Evolutionary conservation across 2,888 invertebrate species (phyloP).

Genomic region (Lobophora halterata): DNA sequence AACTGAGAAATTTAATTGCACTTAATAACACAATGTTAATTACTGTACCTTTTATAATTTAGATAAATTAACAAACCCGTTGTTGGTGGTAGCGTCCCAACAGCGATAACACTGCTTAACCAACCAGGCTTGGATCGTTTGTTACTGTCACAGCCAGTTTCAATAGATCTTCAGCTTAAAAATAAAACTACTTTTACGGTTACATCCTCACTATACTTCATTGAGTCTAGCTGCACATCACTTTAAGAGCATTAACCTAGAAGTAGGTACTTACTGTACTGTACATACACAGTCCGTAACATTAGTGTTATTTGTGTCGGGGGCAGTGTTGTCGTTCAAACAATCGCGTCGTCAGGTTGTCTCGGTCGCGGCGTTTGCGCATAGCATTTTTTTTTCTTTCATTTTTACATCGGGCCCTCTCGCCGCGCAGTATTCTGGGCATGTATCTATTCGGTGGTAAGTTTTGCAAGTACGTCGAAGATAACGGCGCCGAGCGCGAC

Average conservation of each 20-base stretch:
- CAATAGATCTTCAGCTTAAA: constrained; percentile 25
- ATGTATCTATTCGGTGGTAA: constrained; percentile 99
- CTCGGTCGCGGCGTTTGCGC: constrained; percentile 74
- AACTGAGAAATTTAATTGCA: constrained; percentile 61
- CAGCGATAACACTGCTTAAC: constrained; percentile 76
- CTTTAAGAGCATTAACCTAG: constrained; percentile 22
- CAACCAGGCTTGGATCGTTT: constrained; percentile 49
- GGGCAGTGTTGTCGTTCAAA: constrained; percentile 69
- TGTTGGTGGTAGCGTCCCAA: constrained; percentile 64
- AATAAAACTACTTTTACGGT: constrained; percentile 56
- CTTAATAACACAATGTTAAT: constrained; percentile 67
- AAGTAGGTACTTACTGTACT: constrained; percentile 25
- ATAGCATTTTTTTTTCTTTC: constrained; percentile 79
- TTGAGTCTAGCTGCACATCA: constrained; percentile 26
- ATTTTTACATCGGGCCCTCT: constrained; percentile 74
- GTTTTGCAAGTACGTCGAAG: constrained; percentile 98
- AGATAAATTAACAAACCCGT: constrained; percentile 61
- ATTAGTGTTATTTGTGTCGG: constrained; percentile 48
- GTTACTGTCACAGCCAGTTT: constrained; percentile 21
- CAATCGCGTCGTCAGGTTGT: constrained; percentile 52
- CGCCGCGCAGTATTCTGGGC: constrained; percentile 95
- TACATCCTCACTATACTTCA: constrained; percentile 22
- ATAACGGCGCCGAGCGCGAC: constrained; percentile 89
- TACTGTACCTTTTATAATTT: constrained; percentile 53
- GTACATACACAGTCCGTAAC: constrained; percentile 38